Evolutionary conservation across 2,888 invertebrate genomes (phyloP).

Genomic region (Malthinus flaveolus): DNA sequence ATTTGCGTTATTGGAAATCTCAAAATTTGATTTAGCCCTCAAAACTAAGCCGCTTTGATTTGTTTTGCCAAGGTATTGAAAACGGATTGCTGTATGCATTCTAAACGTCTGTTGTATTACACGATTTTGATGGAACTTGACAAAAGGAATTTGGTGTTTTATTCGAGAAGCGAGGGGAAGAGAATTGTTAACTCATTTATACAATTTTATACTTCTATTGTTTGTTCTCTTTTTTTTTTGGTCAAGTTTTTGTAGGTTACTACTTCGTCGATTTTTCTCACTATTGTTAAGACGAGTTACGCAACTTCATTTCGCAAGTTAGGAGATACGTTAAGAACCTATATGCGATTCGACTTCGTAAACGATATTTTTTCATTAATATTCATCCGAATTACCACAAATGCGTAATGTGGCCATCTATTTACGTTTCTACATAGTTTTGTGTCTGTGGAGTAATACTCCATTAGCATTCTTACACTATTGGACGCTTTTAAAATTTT

Average conservation of each 20-base stretch:
- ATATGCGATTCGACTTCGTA: not conserved
- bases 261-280: not conserved
- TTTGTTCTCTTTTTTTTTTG: conserved; percentile 1
- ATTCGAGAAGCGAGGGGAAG: not conserved
- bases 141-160: not conserved
- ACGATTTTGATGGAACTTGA: conserved; percentile 4
- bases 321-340: not conserved
- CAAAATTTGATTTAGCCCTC: conserved; percentile 29
- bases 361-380: conserved; percentile 1
- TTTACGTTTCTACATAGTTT: not conserved
- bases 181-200: conserved; percentile 4
- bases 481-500: too few species aligned
- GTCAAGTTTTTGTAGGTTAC: not conserved
- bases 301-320: too few species aligned
- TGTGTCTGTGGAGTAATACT: conserved; percentile 3
- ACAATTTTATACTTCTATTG: not conserved
- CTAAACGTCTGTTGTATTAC: conserved; percentile 6
- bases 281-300: too few species aligned
- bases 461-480: not conserved
- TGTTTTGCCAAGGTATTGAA: conserved; percentile 20
- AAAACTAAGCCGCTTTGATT: conserved; percentile 18
- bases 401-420: conserved; percentile 1
- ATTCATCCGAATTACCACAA: conserved; percentile 10
- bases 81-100: conserved; percentile 19
- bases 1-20: conserved; percentile 30